A percentile compares a stretch with the other conserved stretches of the same genome.
phyloP scores from a whole-genome alignment of 2,797 vertebrate species.

The Sciurus carolinensis region DNA sequence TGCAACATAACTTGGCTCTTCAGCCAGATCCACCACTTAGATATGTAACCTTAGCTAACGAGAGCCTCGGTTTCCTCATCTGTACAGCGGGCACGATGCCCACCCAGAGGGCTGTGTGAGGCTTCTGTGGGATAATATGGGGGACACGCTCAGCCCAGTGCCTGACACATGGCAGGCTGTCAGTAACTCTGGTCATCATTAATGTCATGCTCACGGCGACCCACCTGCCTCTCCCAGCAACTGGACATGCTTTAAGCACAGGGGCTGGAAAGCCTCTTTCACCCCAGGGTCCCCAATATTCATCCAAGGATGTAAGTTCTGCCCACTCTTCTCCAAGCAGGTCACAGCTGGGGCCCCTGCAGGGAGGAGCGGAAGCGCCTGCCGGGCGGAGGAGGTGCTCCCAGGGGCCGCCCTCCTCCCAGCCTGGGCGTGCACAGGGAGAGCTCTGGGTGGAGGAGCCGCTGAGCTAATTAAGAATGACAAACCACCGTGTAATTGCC shows the following conservation, averaged over 20 bases:
- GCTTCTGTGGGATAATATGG: background rate
- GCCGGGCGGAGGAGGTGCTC: background rate
- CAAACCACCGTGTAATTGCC: constrained; percentile 61
- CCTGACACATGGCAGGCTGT: background rate
- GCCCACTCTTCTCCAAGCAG: background rate
- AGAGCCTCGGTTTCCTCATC: constrained; percentile 15
- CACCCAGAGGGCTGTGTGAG: background rate
- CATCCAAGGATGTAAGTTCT: background rate
- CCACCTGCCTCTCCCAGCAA: background rate
- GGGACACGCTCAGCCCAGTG: background rate
- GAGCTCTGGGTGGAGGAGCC: background rate
- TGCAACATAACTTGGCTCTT: background rate
- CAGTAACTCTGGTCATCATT: background rate
- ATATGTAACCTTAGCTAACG: background rate
- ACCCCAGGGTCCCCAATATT: background rate
- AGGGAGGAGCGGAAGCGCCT: background rate
- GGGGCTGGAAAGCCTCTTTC: background rate
- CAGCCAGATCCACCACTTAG: background rate
- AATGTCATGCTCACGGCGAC: background rate
- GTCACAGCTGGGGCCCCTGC: background rate
- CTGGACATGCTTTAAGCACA: background rate
- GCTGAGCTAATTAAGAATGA: constrained; percentile 71
- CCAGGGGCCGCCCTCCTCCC: background rate
- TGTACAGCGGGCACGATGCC: background rate
- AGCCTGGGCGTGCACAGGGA: background rate